A percentile compares a stretch with the other conserved stretches of the same genome.
Conservation (phyloP, 1,140 invertebrate genomes). For the Meloidogyne hapla region DNA sequence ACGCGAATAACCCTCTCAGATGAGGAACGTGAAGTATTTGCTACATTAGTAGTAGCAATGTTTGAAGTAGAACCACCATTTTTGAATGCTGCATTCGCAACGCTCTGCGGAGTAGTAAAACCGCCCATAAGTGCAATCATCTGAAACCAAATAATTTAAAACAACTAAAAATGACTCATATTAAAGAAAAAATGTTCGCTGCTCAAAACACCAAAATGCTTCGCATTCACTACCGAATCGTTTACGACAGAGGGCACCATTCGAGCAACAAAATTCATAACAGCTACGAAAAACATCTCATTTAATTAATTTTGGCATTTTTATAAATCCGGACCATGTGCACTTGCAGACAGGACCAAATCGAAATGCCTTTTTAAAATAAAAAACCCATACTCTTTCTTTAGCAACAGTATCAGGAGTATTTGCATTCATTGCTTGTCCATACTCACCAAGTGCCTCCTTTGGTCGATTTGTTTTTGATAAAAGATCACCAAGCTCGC, state of each 20-base stretch:
- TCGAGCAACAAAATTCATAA: not conserved
- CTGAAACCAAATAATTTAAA: not conserved
- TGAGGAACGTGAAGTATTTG: not conserved
- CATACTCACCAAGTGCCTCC: constrained; percentile 9
- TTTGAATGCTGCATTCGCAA: constrained; percentile 11
- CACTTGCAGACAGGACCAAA: not conserved
- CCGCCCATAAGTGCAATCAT: constrained; percentile 25
- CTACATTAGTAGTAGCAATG: not conserved
- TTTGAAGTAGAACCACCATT: not conserved
- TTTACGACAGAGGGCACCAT: not conserved
- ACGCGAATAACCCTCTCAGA: not conserved
- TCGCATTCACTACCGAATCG: not conserved
- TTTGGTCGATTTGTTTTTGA: constrained; percentile 23
- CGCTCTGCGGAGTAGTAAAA: constrained; percentile 12
- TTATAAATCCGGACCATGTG: not conserved
- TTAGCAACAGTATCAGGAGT: constrained; percentile 13
- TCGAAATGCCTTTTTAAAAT: not conserved
- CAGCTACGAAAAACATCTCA: not conserved
- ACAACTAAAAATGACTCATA: not conserved
- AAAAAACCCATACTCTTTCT: constrained; percentile 7
- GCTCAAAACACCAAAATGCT: not conserved
- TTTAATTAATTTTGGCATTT: not conserved
- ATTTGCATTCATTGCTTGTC: not conserved
- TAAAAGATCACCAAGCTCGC: constrained; percentile 19
- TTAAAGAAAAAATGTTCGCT: not conserved